Percentiles rank a stretch among this genome's conserved stretches.
phyloP scores from a whole-genome alignment of 2,797 vertebrate species.

The Micromesistius poutassou region DNA sequence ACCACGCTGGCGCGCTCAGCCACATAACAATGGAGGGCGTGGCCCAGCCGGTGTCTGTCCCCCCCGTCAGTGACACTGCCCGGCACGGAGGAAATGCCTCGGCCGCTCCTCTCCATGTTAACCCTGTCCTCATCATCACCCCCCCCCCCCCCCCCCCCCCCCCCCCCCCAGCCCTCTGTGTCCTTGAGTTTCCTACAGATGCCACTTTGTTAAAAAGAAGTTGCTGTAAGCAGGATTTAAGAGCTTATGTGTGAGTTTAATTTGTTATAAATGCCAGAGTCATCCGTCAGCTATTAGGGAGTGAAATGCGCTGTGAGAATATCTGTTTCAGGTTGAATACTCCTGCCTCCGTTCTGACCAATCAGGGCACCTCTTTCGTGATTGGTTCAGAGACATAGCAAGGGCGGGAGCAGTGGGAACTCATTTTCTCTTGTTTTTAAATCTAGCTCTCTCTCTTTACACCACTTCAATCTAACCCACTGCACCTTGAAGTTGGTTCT shows the following conservation, averaged over 20 bases:
- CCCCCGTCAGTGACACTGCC: slow-evolving; percentile 39
- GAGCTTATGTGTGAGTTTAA: neutral
- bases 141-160: slow-evolving; percentile 11
- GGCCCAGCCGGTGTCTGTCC: slow-evolving; percentile 37
- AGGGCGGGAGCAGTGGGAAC: neutral
- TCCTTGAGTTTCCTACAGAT: neutral
- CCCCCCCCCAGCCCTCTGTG: neutral
- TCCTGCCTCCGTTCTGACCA: neutral
- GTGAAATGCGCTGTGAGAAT: neutral
- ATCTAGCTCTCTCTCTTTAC: neutral
- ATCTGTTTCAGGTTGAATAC: neutral
- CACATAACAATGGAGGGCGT: slow-evolving; percentile 28
- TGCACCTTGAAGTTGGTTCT: neutral
- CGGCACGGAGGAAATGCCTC: slow-evolving; percentile 61
- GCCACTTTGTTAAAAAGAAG: neutral
- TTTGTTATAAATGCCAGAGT: neutral
- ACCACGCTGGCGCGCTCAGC: neutral
- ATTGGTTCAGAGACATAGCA: neutral
- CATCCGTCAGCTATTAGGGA: neutral
- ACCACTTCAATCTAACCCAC: neutral
- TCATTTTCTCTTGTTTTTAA: neutral
- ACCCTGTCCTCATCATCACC: neutral
- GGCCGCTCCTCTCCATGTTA: neutral
- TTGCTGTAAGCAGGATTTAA: neutral
- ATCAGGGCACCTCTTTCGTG: neutral